Evolutionary conservation across 2,888 invertebrate species (phyloP), one percentile per base, ranked within the genome.

Genomic region (Agonopterix heracliana): DNA sequence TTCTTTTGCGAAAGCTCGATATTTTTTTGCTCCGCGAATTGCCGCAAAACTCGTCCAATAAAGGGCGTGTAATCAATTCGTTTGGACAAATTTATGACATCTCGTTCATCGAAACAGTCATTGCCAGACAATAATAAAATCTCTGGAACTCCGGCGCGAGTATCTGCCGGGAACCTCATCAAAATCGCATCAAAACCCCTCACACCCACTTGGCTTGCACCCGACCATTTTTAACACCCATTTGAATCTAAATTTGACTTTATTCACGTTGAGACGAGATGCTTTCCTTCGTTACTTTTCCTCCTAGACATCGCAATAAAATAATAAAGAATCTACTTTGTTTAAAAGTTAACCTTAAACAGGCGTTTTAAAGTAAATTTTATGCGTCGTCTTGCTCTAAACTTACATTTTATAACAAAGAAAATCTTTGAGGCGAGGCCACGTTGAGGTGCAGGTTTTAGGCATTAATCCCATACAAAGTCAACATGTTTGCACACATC

Each of bases 181-280:
- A 83, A 83, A 81, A 73, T 76, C 81, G 70, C 78, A 81, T 83
- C 78, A 80, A 73, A 73, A 63, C 67, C 59, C 62, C 66, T 60
- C 63, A 69, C 75, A 69, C 72, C 74, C 74, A 68, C 69, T 74
- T 70, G 54, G 63, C 70, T 47, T 9, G 14, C 70, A 66, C 66
- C 65, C 61, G 59, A 75, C 66, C 70, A 74, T 77, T 80, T 79
- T 78, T 77, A 78, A 80, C 75, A 79, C 68, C 74, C 69, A 77
- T 81, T 81, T 76, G 70, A 74, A 77, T 76, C 69, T 74, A 74
- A 78, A 78, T 78, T 78, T 75, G 70, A 73, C 69, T 74, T 74
- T 71, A 68, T 66, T 71, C 68, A 60, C 66, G 62, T 65, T 62
- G 58, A 64, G 66, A 68, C 60, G 68, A 67, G 67, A 72, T 63